Conservation (phyloP, 64 coral and sea anemone genomes). For the Pocillopora damicornis region DNA sequence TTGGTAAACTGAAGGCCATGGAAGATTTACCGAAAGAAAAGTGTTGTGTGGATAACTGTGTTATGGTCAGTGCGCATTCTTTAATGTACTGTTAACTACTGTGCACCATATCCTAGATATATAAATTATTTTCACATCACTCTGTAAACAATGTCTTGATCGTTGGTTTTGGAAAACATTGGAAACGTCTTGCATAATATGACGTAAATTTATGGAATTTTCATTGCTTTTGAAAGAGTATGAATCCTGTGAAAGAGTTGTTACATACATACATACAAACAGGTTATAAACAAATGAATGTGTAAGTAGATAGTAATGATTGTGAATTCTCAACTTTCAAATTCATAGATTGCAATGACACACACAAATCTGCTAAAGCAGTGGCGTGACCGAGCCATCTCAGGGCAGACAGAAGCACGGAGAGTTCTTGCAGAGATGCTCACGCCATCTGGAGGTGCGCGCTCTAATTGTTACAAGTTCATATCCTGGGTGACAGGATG, state of each 20-base stretch:
- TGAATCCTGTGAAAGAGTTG: too few relatives aligned
- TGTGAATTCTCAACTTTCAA: neutral
- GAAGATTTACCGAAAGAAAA: constrained; percentile 76
- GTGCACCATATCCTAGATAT: too few relatives aligned
- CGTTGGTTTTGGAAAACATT: too few relatives aligned
- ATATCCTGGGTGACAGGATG: constrained; percentile 99
- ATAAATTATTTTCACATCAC: too few relatives aligned
- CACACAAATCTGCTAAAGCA: constrained; percentile 83
- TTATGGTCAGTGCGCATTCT: constrained; percentile 65
- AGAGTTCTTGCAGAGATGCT: constrained; percentile 96
- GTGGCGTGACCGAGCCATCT: constrained; percentile 92
- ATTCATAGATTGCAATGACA: constrained; percentile 75
- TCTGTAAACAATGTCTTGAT: too few relatives aligned
- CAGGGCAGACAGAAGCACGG: constrained; percentile 94
- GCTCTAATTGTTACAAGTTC: constrained; percentile 98
- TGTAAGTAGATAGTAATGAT: too few relatives aligned
- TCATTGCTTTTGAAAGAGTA: too few relatives aligned
- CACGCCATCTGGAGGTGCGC: constrained; percentile 92
- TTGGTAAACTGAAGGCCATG: constrained; percentile 89
- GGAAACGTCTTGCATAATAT: too few relatives aligned
- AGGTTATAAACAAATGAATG: too few relatives aligned
- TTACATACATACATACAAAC: too few relatives aligned
- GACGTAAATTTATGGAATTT: too few relatives aligned
- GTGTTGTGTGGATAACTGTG: constrained; percentile 98
- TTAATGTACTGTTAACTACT: too few relatives aligned